These are phyloP conservation scores for Drosophila kikkawai DNA, from an alignment of 1,140 invertebrate species.

Conservation along the genomic window DNA sequence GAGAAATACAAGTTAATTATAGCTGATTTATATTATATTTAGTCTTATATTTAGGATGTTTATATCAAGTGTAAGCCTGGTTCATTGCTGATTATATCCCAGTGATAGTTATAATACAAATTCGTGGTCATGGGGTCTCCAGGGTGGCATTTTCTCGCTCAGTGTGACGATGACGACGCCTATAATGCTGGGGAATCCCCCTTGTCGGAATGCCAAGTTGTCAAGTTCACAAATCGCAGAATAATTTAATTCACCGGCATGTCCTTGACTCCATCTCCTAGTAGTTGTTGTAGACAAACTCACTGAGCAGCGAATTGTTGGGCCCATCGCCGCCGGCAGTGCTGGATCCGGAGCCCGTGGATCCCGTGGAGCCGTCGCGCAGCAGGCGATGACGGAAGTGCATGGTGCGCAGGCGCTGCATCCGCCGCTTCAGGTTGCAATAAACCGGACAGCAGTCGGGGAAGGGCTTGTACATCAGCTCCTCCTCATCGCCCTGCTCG, in stretches of 20 bases:
- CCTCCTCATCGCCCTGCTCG: slow-evolving; percentile 82
- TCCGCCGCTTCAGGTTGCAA: slow-evolving; percentile 80
- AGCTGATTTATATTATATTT: not conserved
- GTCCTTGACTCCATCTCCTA: slow-evolving; percentile 14
- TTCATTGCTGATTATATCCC: not conserved
- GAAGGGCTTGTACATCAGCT: slow-evolving; percentile 82
- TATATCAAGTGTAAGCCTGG: not conserved
- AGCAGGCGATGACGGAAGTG: slow-evolving; percentile 77
- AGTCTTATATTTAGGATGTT: slow-evolving; percentile 7
- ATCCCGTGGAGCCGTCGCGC: slow-evolving; percentile 44
- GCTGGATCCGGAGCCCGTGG: not conserved
- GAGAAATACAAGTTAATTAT: slow-evolving; percentile 9
- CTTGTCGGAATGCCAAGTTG: slow-evolving; percentile 2
- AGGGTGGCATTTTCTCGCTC: not conserved
- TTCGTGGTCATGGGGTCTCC: not conserved
- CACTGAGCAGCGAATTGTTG: slow-evolving; percentile 61
- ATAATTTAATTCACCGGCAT: slow-evolving; percentile 22
- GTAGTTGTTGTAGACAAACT: slow-evolving; percentile 77
- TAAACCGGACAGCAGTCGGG: slow-evolving; percentile 83
- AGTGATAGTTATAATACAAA: not conserved
- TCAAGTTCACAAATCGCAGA: slow-evolving; percentile 42
- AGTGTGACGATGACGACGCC: slow-evolving; percentile 7
- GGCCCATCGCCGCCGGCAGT: slow-evolving; percentile 34
- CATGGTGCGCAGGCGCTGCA: slow-evolving; percentile 80
- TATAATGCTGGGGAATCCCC: not conserved